These are phyloP conservation scores for Odobenus rosmarus DNA, from an alignment of 2,113 vertebrate genomes.

Conservation along the genomic window DNA sequence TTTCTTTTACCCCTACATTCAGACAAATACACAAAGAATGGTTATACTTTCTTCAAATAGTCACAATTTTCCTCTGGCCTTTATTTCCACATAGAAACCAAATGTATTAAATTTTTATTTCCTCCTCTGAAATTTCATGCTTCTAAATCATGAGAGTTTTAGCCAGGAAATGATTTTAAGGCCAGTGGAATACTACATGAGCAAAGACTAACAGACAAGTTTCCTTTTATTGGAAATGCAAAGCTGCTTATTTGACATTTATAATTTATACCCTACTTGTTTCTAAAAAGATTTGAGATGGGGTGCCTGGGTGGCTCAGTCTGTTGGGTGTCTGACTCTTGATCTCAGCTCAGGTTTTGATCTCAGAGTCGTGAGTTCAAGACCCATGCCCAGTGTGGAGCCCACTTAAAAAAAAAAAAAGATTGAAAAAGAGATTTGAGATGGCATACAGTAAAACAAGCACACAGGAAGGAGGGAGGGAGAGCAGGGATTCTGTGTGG, in stretches of 20 bases:
- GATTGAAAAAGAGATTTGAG: background rate
- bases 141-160: background rate
- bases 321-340: background rate
- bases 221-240: background rate
- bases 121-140: background rate
- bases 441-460: background rate
- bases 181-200: background rate
- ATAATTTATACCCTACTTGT: background rate
- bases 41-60: background rate
- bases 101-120: background rate
- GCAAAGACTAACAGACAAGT: background rate
- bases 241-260: background rate
- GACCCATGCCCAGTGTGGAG: background rate
- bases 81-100: background rate
- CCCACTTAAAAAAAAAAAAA: background rate
- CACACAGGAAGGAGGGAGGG: background rate
- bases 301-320: background rate
- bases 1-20: background rate
- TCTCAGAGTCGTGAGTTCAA: background rate
- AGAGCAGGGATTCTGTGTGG: accelerated
- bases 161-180: background rate
- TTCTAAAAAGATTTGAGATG: background rate
- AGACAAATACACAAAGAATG: background rate
- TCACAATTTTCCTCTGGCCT: background rate
- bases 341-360: background rate